Base-by-base conservation (phyloP, 30 jellyfish, hydroid and myxozoan species). In the Chironex yamaguchii region DNA sequence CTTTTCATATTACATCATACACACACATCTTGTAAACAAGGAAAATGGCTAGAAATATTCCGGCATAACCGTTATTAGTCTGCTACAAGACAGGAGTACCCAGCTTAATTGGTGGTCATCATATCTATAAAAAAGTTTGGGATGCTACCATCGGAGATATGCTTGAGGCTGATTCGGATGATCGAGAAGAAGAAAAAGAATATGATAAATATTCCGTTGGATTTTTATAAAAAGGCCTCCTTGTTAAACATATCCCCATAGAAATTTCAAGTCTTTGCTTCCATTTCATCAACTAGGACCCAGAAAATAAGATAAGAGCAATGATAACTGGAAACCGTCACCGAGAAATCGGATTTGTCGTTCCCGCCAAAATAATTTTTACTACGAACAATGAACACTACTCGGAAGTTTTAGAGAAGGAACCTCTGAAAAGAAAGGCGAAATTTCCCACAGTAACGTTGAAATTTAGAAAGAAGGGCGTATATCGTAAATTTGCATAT, bases 331-430 rank as follows among this genome's bases (percentile, higher is more conserved):
- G 84, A 70, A 70, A 70, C 32, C 84, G 75, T 22, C 84, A 70
- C 22, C 84, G 33, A 53, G 88, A 75, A 75, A 75, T 35, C 71
- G 36, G 88, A 75, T 85, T 75, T 48, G 36, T 50, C 84, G 88
- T 75, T 75, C 88, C 89, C 52, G 86, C 82, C 36, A 75, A 75
- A 52, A 30, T 75, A 48, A 75, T 75, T 75, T 75, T 52, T 53
- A 70, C 84, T 32, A 25, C 74, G 84, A 70, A 70, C 84, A n/a
- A n/a, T n/a, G n/a, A n/a, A n/a, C n/a, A n/a, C n/a, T n/a, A n/a
- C n/a, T n/a, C n/a, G n/a, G n/a, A n/a, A n/a, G n/a, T n/a, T n/a
- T n/a, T n/a, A n/a, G n/a, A n/a, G n/a, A n/a, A n/a, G n/a, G n/a
- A n/a, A n/a, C n/a, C n/a, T n/a, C n/a, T n/a, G n/a, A n/a, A n/a